phyloP scores from a whole-genome alignment of 2,113 vertebrate genomes.

The Parus major region DNA sequence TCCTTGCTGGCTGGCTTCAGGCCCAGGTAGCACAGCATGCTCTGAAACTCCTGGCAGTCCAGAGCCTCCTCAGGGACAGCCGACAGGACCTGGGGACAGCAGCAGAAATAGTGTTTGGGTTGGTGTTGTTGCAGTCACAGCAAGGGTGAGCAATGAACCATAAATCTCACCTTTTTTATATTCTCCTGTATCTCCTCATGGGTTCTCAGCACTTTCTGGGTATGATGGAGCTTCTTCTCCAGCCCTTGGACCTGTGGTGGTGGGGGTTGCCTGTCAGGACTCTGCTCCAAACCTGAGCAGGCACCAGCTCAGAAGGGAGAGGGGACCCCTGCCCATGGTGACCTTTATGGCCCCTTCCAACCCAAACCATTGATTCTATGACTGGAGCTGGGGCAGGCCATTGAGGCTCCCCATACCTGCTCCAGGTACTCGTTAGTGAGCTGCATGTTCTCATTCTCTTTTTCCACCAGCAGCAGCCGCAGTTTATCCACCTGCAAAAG shows the following conservation, averaged over 20 bases:
- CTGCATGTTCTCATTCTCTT: conserved; percentile 56
- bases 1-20: background rate
- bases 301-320: background rate
- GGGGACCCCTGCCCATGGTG: background rate
- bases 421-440: conserved; percentile 52
- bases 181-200: background rate
- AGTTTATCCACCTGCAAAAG: conserved; percentile 72
- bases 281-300: background rate
- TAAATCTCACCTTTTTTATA: conserved; percentile 41
- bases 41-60: conserved; percentile 46
- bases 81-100: background rate
- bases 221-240: background rate
- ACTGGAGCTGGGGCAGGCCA: background rate
- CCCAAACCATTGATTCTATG: background rate
- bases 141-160: background rate
- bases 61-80: background rate
- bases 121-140: background rate
- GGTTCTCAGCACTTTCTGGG: background rate
- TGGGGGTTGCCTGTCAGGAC: background rate
- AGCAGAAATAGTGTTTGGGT: background rate
- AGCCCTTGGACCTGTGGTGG: background rate
- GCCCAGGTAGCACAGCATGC: conserved; percentile 33
- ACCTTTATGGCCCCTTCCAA: background rate
- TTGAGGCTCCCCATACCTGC: conserved; percentile 32
- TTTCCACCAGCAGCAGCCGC: conserved; percentile 67